phyloP scores from a whole-genome alignment of 2,888 invertebrate species.

The Pachliopta kotzebuea region DNA sequence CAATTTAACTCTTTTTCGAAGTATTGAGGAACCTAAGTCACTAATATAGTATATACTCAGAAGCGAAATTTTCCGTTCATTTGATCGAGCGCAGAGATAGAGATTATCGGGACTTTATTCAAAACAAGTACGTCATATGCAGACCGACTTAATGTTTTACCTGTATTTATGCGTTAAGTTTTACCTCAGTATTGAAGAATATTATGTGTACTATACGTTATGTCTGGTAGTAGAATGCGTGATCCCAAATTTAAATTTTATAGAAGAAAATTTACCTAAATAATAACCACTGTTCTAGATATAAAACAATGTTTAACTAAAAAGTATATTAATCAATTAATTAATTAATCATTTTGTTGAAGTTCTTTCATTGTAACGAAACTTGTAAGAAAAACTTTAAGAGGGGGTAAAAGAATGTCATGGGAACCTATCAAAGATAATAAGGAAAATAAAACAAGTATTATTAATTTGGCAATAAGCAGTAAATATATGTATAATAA shows the following conservation, averaged over 20 bases:
- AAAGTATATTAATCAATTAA: no score
- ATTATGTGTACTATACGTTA: no score
- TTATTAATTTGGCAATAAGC: neutral
- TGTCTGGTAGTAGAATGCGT: no score
- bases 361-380: no score
- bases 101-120: constrained; percentile 1
- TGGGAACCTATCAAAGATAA: neutral
- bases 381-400: no score
- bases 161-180: neutral
- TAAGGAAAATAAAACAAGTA: neutral
- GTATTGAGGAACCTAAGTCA: neutral
- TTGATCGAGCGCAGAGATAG: neutral
- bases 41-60: neutral
- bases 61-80: neutral
- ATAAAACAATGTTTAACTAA: no score
- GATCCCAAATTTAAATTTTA: no score
- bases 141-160: constrained; percentile 16
- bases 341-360: no score
- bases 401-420: neutral
- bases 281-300: no score
- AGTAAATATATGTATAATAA: neutral
- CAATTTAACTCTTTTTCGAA: neutral
- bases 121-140: neutral
- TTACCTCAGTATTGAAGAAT: no score
- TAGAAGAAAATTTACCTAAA: no score